phyloP scores from a whole-genome alignment of 1,140 invertebrate species.

The Eupeodes corollae region DNA sequence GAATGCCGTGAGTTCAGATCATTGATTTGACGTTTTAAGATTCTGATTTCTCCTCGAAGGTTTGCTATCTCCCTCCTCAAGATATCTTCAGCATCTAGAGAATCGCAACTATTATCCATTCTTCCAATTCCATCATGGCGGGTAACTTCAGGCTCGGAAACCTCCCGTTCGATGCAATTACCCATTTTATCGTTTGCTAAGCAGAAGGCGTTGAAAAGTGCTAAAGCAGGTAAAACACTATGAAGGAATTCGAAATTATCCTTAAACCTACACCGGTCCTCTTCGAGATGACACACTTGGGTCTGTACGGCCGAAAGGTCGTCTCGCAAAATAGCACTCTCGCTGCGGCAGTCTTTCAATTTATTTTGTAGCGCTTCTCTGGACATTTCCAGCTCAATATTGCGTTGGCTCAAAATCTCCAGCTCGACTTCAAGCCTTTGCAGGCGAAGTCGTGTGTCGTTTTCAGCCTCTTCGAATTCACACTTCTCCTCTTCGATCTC shows the following conservation, averaged over 20 bases:
- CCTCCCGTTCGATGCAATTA: neutral
- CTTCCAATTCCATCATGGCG: neutral
- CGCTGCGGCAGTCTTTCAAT: conserved; percentile 41
- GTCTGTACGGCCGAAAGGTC: conserved; percentile 41
- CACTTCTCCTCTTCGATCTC: conserved; percentile 51
- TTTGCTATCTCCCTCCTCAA: conserved; percentile 21
- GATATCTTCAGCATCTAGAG: neutral
- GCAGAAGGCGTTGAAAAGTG: conserved; percentile 46
- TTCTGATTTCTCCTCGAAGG: conserved; percentile 33
- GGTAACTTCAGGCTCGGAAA: neutral
- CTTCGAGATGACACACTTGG: conserved; percentile 44
- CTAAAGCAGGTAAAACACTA: conserved; percentile 50
- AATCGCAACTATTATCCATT: conserved; percentile 18
- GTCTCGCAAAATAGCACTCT: conserved; percentile 35
- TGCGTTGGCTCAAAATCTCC: conserved; percentile 32
- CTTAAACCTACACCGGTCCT: conserved; percentile 45
- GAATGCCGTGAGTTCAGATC: conserved; percentile 57
- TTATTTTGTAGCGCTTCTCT: conserved; percentile 33
- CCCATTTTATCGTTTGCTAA: too few relatives aligned
- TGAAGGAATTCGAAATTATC: conserved; percentile 49
- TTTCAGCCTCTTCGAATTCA: conserved; percentile 57
- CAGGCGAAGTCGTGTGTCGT: conserved; percentile 51
- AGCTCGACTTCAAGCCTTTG: conserved; percentile 42
- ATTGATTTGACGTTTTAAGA: conserved; percentile 39
- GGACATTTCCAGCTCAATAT: conserved; percentile 41